Evolutionary conservation across 2,113 vertebrate genomes (phyloP).

Genomic region (Setophaga petechia): DNA sequence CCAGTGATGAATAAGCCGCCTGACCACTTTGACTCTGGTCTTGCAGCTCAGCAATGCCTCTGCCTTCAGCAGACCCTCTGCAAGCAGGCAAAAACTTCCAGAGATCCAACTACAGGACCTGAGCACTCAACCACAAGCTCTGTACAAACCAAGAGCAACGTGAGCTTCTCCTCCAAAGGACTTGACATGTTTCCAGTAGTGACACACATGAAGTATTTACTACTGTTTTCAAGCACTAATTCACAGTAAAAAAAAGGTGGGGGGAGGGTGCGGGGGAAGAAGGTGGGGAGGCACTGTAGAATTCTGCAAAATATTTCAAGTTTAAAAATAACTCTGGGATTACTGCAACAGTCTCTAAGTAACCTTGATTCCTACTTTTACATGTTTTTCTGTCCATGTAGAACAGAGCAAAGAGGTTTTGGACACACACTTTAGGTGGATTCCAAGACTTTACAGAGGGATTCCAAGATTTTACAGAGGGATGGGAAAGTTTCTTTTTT

Average conservation of each 20-base stretch:
- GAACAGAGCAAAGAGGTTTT: constrained; percentile 26
- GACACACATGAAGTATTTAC: not conserved
- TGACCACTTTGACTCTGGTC: not conserved
- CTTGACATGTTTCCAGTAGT: not conserved
- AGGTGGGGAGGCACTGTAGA: not conserved
- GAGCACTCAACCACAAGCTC: not conserved
- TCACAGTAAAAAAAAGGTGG: not conserved
- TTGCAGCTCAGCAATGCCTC: not conserved
- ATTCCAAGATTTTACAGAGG: not conserved
- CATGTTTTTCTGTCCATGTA: not conserved
- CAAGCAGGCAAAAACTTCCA: not conserved
- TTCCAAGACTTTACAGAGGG: not conserved
- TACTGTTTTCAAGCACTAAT: not conserved
- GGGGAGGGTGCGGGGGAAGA: fast-evolving
- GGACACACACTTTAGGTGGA: not conserved
- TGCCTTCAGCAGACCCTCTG: not conserved
- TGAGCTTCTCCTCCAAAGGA: not conserved
- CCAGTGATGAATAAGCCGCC: not conserved
- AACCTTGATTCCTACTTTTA: constrained; percentile 3
- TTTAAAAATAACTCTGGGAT: constrained; percentile 1
- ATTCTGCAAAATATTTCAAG: not conserved
- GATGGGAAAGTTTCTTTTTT: constrained; percentile 19
- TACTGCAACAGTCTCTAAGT: constrained; percentile 29
- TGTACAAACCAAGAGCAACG: not conserved
- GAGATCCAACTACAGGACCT: not conserved